Evolutionary conservation across 2,888 invertebrate species (phyloP).

Genomic region (Pteria penguin): DNA sequence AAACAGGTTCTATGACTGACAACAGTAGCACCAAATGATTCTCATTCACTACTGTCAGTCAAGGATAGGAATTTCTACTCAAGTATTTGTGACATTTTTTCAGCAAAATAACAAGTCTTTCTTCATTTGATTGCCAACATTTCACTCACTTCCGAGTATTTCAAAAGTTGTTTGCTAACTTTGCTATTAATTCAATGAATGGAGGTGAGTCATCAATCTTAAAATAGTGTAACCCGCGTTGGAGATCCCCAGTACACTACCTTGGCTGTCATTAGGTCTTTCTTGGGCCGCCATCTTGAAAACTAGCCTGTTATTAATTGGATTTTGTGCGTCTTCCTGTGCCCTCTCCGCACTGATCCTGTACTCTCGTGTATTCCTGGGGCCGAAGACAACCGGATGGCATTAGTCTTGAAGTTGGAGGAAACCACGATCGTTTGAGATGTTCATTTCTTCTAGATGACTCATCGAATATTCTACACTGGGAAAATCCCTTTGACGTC

Average conservation of each 20-base stretch:
- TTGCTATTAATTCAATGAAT: slow-evolving; percentile 41
- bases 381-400: slow-evolving; percentile 52
- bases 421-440: slow-evolving; percentile 65
- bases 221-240: slow-evolving; percentile 41
- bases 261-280: slow-evolving; percentile 68
- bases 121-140: too few relatives aligned
- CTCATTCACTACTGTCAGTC: too few relatives aligned
- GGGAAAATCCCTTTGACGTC: slow-evolving; percentile 78
- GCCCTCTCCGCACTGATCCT: slow-evolving; percentile 29
- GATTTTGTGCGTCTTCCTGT: slow-evolving; percentile 50
- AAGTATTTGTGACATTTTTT: too few relatives aligned
- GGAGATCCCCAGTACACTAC: slow-evolving; percentile 57
- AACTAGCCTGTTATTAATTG: slow-evolving; percentile 53
- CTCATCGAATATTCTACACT: slow-evolving; percentile 75
- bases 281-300: slow-evolving; percentile 76
- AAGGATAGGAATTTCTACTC: too few relatives aligned
- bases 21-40: too few relatives aligned
- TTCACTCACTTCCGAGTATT: too few relatives aligned
- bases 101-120: too few relatives aligned
- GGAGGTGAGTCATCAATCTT: slow-evolving; percentile 43
- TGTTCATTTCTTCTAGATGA: slow-evolving; percentile 76
- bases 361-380: slow-evolving; percentile 41
- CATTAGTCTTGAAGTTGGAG: slow-evolving; percentile 45
- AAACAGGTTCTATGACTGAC: too few relatives aligned
- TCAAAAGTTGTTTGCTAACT: slow-evolving; percentile 26